These are phyloP conservation scores for Bursaphelenchus mucronatus DNA, from an alignment of 1,140 invertebrate species.

Conservation along the genomic window DNA sequence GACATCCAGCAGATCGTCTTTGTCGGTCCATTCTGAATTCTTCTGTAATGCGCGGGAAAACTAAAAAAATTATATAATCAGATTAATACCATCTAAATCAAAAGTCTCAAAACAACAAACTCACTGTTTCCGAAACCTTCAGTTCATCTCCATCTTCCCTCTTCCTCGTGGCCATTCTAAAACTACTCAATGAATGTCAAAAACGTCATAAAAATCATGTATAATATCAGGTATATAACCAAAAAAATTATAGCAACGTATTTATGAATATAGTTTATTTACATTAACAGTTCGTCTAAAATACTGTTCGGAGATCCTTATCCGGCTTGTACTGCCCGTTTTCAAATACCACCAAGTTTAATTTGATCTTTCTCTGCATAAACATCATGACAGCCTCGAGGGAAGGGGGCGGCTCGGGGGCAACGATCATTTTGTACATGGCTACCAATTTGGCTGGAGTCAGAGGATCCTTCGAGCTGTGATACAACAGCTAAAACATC, in stretches of 20 bases:
- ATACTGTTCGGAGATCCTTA: slow-evolving; percentile 35
- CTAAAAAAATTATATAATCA: slow-evolving; percentile 30
- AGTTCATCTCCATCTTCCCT: neutral
- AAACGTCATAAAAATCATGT: too few relatives aligned
- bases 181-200: too few relatives aligned
- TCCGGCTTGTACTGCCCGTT: slow-evolving; percentile 51
- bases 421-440: slow-evolving; percentile 46
- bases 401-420: slow-evolving; percentile 33
- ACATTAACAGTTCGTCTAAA: neutral
- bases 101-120: neutral
- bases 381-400: slow-evolving; percentile 48
- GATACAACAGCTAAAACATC: slow-evolving; percentile 16
- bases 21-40: slow-evolving; percentile 46
- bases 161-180: too few relatives aligned
- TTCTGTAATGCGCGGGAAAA: slow-evolving; percentile 43
- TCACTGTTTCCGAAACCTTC: slow-evolving; percentile 6
- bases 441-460: slow-evolving; percentile 31
- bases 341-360: slow-evolving; percentile 44
- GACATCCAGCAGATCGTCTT: slow-evolving; percentile 56
- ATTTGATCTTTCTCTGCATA: slow-evolving; percentile 47
- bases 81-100: neutral
- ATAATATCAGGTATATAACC: too few relatives aligned
- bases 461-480: slow-evolving; percentile 21
- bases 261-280: too few relatives aligned
- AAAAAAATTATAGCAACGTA: too few relatives aligned